Conservation (phyloP, 2,888 invertebrate species). For the Pachydiplax longipennis region DNA sequence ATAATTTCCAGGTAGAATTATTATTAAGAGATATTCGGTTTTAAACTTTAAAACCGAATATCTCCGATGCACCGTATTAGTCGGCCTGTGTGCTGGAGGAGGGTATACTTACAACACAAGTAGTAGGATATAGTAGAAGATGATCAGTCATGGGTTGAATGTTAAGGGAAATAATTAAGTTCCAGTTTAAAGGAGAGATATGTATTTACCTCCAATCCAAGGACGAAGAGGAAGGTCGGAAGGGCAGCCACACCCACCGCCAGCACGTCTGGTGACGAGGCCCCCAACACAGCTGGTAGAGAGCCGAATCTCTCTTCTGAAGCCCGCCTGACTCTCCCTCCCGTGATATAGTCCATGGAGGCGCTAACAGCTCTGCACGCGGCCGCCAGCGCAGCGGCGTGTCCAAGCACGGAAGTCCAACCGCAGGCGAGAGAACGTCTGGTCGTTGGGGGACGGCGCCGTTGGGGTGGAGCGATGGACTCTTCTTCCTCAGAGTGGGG, state of each 20-base stretch:
- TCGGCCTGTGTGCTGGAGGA: too few relatives aligned
- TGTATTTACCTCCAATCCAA: conserved; percentile 72
- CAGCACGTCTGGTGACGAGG: conserved; percentile 71
- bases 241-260: conserved; percentile 69
- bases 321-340: conserved; percentile 64
- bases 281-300: conserved; percentile 66
- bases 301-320: conserved; percentile 63
- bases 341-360: conserved; percentile 69
- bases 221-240: conserved; percentile 69
- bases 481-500: background rate
- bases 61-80: too few relatives aligned
- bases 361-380: conserved; percentile 70
- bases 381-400: conserved; percentile 68
- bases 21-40: too few relatives aligned
- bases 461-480: conserved; percentile 66
- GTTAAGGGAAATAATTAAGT: too few relatives aligned
- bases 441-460: conserved; percentile 54
- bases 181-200: too few relatives aligned
- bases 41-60: too few relatives aligned
- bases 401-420: conserved; percentile 68
- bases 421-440: conserved; percentile 33
- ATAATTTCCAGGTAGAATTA: too few relatives aligned
- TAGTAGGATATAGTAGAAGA: too few relatives aligned
- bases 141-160: too few relatives aligned
- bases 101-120: too few relatives aligned